Conservation (phyloP, 1,140 invertebrate genomes). For the Drosophila baimaii region DNA sequence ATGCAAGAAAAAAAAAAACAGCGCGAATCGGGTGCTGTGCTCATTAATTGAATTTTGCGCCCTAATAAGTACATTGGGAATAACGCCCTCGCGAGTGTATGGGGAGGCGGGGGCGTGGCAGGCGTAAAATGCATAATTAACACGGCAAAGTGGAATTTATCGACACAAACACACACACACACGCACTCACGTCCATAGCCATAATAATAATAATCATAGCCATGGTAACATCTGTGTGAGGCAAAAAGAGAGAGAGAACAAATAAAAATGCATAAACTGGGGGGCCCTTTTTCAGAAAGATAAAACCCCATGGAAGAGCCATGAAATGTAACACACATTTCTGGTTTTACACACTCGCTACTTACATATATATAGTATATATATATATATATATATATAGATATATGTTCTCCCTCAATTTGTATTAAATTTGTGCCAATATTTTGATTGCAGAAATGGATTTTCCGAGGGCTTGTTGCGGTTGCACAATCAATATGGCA, state of each 20-base stretch:
- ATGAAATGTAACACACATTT: neutral
- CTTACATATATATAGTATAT: too few species aligned
- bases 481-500: conserved; percentile 35
- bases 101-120: conserved; percentile 15
- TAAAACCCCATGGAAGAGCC: neutral
- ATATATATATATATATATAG: too few species aligned
- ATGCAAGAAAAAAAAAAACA: too few species aligned
- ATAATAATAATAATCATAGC: conserved; percentile 11
- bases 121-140: conserved; percentile 37
- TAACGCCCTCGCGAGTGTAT: neutral
- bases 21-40: conserved; percentile 27
- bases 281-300: neutral
- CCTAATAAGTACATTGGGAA: conserved; percentile 62
- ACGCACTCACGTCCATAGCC: neutral
- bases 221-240: conserved; percentile 18
- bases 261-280: neutral
- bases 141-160: conserved; percentile 17
- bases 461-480: conserved; percentile 23
- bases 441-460: conserved; percentile 43
- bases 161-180: neutral
- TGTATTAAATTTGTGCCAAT: conserved; percentile 34
- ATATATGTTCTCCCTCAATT: conserved; percentile 9
- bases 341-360: neutral
- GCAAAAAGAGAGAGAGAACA: neutral
- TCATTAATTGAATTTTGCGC: conserved; percentile 75